These are phyloP conservation scores for Euura saliciscinereae DNA, from an alignment of 1,140 invertebrate genomes.

Conservation along the genomic window DNA sequence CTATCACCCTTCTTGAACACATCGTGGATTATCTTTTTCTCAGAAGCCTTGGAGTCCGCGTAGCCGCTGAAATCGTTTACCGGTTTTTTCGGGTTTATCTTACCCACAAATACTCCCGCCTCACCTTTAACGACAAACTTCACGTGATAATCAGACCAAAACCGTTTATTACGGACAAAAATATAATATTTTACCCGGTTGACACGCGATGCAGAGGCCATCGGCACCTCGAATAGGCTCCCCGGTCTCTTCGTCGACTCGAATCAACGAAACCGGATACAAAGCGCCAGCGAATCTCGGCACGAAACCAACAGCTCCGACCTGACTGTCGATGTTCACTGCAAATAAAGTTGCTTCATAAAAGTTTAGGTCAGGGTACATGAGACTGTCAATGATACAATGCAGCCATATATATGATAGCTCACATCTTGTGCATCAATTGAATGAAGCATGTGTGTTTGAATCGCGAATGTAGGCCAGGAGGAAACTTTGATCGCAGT, in stretches of 20 bases:
- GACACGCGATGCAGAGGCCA: conserved; percentile 81
- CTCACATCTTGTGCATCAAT: conserved; percentile 14
- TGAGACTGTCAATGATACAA: neutral
- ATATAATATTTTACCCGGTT: conserved; percentile 66
- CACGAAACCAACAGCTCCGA: conserved; percentile 93
- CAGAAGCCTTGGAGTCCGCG: conserved; percentile 84
- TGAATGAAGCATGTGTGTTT: too few species aligned
- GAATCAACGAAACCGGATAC: conserved; percentile 77
- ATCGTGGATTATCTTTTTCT: conserved; percentile 88
- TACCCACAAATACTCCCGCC: conserved; percentile 74
- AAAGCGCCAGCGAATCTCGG: conserved; percentile 70
- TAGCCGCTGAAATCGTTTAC: conserved; percentile 81
- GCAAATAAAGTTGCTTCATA: conserved; percentile 42
- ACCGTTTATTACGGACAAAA: too few species aligned
- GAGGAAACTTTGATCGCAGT: too few species aligned
- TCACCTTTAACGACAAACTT: conserved; percentile 58
- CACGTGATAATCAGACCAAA: too few species aligned
- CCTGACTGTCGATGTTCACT: conserved; percentile 90
- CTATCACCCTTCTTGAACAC: conserved; percentile 88
- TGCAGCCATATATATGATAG: conserved; percentile 14
- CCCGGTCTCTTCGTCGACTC: conserved; percentile 81
- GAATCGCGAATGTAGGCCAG: too few species aligned
- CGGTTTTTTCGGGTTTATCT: conserved; percentile 78
- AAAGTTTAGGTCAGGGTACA: conserved; percentile 9
- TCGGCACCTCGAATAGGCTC: conserved; percentile 75